phyloP scores from a whole-genome alignment of 2,888 invertebrate species.

The Stratiomys singularior region DNA sequence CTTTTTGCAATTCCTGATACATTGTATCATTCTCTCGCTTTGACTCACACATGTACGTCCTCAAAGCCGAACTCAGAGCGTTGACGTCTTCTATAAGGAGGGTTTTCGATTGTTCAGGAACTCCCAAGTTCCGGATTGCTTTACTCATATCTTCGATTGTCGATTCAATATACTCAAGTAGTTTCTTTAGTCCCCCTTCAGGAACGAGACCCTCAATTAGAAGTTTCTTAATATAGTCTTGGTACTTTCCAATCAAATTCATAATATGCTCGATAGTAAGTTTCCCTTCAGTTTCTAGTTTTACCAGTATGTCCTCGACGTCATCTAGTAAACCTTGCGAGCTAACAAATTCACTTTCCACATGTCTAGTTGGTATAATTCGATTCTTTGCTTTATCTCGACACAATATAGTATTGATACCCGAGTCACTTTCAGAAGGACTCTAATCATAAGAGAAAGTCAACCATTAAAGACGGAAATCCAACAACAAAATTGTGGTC shows the following conservation, averaged over 20 bases:
- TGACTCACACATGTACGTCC: conserved; percentile 15
- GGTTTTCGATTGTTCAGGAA: background rate
- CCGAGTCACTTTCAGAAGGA: conserved; percentile 11
- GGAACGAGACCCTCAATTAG: background rate
- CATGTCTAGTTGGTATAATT: background rate
- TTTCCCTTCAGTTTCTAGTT: conserved; percentile 19
- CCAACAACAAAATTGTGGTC: too few relatives aligned
- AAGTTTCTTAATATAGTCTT: conserved; percentile 3
- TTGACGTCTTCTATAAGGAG: background rate
- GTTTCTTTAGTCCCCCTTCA: conserved; percentile 1
- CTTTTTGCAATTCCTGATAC: conserved; percentile 21
- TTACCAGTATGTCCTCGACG: background rate
- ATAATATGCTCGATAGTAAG: conserved; percentile 11
- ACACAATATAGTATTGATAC: background rate
- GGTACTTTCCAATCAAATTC: background rate
- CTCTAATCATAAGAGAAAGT: too few relatives aligned
- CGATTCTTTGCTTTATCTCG: background rate
- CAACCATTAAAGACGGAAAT: too few relatives aligned
- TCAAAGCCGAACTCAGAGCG: background rate
- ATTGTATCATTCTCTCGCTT: background rate
- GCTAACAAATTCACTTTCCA: background rate
- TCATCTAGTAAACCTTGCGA: background rate
- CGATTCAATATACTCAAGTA: conserved; percentile 7
- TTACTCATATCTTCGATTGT: background rate
- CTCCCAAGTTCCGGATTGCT: background rate